phyloP scores from a whole-genome alignment of 1,140 invertebrate species.

The Archegozetes longisetosus region DNA sequence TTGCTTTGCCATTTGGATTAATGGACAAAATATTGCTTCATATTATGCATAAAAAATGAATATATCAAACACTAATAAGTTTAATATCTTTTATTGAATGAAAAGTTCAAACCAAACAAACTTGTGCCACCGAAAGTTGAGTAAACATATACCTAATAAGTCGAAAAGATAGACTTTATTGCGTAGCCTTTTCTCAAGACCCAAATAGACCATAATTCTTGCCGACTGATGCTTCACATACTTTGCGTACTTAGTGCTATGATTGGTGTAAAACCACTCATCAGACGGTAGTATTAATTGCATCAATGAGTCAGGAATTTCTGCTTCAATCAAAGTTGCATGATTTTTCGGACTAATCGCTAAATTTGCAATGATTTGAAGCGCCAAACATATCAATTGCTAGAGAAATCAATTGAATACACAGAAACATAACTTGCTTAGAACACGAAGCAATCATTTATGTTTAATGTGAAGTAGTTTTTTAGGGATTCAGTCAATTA shows the following conservation, averaged over 20 bases:
- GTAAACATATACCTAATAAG: slow-evolving; percentile 26
- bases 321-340: slow-evolving; percentile 38
- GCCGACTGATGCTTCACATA: slow-evolving; percentile 55
- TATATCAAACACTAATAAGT: no score
- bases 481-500: slow-evolving; percentile 24
- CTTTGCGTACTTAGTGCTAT: slow-evolving; percentile 48
- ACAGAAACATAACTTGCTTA: not conserved
- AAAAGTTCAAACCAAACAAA: no score
- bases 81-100: no score
- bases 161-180: slow-evolving; percentile 39
- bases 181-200: slow-evolving; percentile 36
- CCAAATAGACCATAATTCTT: slow-evolving; percentile 43
- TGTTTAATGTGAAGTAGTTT: not conserved
- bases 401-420: slow-evolving; percentile 26
- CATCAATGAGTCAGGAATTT: slow-evolving; percentile 45
- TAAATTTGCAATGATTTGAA: slow-evolving; percentile 46
- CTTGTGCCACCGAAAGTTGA: no score
- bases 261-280: slow-evolving; percentile 58
- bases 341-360: slow-evolving; percentile 42
- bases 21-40: no score
- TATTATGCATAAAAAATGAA: no score
- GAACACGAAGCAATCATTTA: not conserved
- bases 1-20: no score
- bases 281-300: slow-evolving; percentile 51
- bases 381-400: slow-evolving; percentile 49